phyloP scores from a whole-genome alignment of 2,797 vertebrate species.

The Lithobates sylvaticus region DNA sequence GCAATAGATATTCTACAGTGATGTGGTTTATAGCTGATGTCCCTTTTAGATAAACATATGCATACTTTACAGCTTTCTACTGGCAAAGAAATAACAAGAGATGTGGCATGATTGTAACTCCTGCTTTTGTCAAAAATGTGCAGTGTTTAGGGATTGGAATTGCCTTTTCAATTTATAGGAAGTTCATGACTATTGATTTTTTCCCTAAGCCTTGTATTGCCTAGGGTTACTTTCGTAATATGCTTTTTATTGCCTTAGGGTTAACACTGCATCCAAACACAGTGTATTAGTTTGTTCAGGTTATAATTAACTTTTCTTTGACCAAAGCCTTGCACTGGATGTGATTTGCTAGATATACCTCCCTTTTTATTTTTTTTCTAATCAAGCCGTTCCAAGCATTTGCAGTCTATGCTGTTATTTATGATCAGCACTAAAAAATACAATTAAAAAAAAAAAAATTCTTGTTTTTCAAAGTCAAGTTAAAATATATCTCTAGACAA shows the following conservation, averaged over 20 bases:
- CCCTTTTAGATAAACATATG: background rate
- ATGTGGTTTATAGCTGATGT: background rate
- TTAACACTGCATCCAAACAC: background rate
- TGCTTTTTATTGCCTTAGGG: background rate
- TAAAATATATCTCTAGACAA: too few relatives aligned
- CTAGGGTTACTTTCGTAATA: constrained; percentile 5
- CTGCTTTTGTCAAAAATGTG: background rate
- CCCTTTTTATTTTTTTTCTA: background rate
- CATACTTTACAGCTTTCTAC: background rate
- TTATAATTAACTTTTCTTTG: constrained; percentile 13
- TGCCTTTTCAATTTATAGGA: background rate
- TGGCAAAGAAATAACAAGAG: background rate
- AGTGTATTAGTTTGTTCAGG: constrained; percentile 2
- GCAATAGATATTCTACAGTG: background rate
- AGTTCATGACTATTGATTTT: constrained; percentile 18
- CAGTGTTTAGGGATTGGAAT: background rate
- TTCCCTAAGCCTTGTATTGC: background rate
- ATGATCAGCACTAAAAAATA: too few relatives aligned
- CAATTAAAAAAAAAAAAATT: too few relatives aligned
- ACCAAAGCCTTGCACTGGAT: background rate
- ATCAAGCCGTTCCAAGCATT: background rate
- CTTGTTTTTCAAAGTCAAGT: too few relatives aligned
- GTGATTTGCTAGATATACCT: background rate
- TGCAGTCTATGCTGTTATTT: background rate
- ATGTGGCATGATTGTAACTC: background rate